Evolutionary conservation across 2,113 vertebrate genomes (phyloP), one percentile per base, ranked within the genome.

Genomic region (Ictalurus furcatus): DNA sequence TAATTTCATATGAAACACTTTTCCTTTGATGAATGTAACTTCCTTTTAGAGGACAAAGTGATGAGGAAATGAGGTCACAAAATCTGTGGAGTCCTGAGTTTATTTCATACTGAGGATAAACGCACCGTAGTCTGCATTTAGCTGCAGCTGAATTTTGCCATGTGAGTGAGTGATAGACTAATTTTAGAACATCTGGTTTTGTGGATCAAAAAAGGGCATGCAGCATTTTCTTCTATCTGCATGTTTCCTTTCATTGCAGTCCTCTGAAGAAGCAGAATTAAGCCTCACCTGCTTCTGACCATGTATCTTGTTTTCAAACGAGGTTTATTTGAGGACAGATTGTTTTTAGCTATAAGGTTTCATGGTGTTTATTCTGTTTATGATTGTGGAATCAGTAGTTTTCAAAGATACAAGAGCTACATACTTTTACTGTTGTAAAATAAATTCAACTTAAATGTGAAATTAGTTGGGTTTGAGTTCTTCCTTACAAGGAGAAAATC

Each of bases 181-280:
- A 94, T 94, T 93, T 90, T 81, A 92, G 93, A 93, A 90, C 90
- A 92, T 92, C 91, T 93, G 93, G 91, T 85, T 90, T 90, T 92
- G 87, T 90, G 90, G 92, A 94, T 95, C 89, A 92, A 93, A 88
- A 48, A 93, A 91, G 87, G 91, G 76, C 91, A 89, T 92, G 88
- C 78, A 76, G 40, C 90, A 85, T 88, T 90, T 89, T 76, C 69
- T 87, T 83, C 88, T 82, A 59, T 91, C 93, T 90, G 84, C 91
- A 90, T 81, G 90, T 82, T n/a, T 78, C 59, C 82, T 93, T 93
- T 93, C 92, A 93, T 90, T 86, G 71, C 92, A 93, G 92, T 93
- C 88, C 16, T 89, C 92, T 63, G 63, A 90, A 92, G 92, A 92
- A 91, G 80, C 88, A 89, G 86, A 93, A 90, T 93, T 90, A 91